Evolutionary conservation across 2,797 vertebrate species (phyloP).

Genomic region (Sebastes kiyomatsui): DNA sequence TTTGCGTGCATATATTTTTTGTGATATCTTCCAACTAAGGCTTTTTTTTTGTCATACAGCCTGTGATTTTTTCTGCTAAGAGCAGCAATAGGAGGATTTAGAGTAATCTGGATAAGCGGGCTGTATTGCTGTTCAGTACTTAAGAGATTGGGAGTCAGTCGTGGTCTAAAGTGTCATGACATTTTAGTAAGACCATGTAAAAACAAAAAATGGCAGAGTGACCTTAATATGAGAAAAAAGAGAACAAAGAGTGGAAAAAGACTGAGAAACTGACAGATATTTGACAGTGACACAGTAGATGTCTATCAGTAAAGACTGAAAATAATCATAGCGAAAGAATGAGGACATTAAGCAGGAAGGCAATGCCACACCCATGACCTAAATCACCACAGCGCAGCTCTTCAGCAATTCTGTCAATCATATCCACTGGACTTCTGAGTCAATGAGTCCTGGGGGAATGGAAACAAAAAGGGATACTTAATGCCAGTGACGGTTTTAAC

Average conservation of each 20-base stretch:
- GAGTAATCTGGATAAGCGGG: slow-evolving; percentile 74
- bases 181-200: slow-evolving; percentile 43
- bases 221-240: slow-evolving; percentile 56
- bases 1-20: slow-evolving; percentile 32
- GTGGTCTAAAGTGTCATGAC: slow-evolving; percentile 32
- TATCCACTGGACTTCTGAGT: slow-evolving; percentile 62
- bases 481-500: slow-evolving; percentile 14
- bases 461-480: slow-evolving; percentile 23
- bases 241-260: not conserved
- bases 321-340: slow-evolving; percentile 74
- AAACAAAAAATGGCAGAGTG: slow-evolving; percentile 55
- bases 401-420: slow-evolving; percentile 72
- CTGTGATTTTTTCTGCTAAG: slow-evolving; percentile 54
- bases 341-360: slow-evolving; percentile 71
- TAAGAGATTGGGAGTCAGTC: slow-evolving; percentile 55
- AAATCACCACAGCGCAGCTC: slow-evolving; percentile 56
- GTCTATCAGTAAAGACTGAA: slow-evolving; percentile 44
- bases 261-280: not conserved
- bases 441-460: slow-evolving; percentile 39
- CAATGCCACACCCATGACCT: slow-evolving; percentile 75
- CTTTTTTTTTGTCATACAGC: slow-evolving; percentile 23
- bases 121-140: slow-evolving; percentile 60
- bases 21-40: slow-evolving; percentile 16
- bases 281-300: slow-evolving; percentile 27
- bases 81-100: slow-evolving; percentile 71